phyloP scores from a whole-genome alignment of 2,113 vertebrate genomes.

The Platycercus adscitus region DNA sequence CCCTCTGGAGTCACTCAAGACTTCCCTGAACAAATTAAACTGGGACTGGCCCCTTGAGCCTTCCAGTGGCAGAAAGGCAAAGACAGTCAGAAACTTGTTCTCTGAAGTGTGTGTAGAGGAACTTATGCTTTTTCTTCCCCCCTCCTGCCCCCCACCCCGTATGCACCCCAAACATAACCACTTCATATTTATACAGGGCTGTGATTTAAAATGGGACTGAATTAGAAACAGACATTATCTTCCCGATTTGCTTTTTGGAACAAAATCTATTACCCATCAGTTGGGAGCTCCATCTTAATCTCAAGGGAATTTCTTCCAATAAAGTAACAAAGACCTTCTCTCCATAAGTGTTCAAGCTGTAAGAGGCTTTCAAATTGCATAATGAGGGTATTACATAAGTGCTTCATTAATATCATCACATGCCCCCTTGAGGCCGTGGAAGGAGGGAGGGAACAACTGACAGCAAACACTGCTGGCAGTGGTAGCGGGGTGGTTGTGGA shows the following conservation, averaged over 20 bases:
- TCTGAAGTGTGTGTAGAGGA: not conserved
- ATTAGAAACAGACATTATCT: conserved; percentile 24
- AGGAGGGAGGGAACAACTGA: not conserved
- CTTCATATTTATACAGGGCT: not conserved
- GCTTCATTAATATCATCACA: not conserved
- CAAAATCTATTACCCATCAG: not conserved
- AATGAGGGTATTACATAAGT: conserved; percentile 8
- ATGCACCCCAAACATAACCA: not conserved
- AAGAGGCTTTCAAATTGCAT: conserved; percentile 44
- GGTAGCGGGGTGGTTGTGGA: accelerated
- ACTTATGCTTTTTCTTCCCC: not conserved
- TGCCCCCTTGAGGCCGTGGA: not conserved
- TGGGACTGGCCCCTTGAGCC: not conserved
- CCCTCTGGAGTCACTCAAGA: accelerated
- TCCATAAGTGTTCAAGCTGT: not conserved
- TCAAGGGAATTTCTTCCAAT: conserved; percentile 8
- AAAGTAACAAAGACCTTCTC: conserved; percentile 6
- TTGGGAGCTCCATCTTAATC: conserved; percentile 13
- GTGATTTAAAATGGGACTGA: not conserved
- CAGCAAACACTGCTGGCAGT: accelerated
- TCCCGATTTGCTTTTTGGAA: conserved; percentile 11
- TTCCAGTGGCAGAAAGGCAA: not conserved
- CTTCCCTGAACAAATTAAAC: not conserved
- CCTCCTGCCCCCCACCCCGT: too few species aligned
- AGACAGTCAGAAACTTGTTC: not conserved